Evolutionary conservation across 35 echinoderm and acorn worm genomes (phyloP), one percentile per base, ranked within the genome.

Genomic region (Ophioderma brevispina): DNA sequence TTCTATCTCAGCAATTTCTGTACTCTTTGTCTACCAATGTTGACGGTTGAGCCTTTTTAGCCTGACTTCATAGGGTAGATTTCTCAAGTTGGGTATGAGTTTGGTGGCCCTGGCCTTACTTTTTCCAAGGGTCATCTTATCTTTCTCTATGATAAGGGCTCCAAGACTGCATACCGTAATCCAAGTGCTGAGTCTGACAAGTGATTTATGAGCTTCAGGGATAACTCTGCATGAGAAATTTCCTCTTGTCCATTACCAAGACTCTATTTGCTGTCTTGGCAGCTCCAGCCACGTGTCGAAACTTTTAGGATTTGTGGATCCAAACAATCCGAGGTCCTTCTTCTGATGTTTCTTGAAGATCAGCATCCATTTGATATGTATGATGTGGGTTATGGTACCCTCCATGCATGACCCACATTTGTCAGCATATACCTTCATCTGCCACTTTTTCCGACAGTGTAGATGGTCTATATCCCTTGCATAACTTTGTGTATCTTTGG

Each of bases 61-160:
- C n/a, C n/a, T n/a, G n/a, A n/a, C n/a, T n/a, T n/a, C n/a, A n/a
- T n/a, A n/a, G n/a, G n/a, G n/a, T n/a, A n/a, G n/a, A n/a, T n/a
- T n/a, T n/a, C n/a, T n/a, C n/a, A n/a, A n/a, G n/a, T n/a, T n/a
- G n/a, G n/a, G n/a, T n/a, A n/a, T n/a, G n/a, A n/a, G n/a, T n/a
- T n/a, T n/a, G n/a, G n/a, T 84, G 17, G 82, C 82, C 42, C 82
- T 84, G 31, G 33, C 28, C 31, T 30, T 13, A 1, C 46, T 25
- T 46, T 84, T 84, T 84, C 31, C 82, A 23, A 84, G 37, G 10
- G 18, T 30, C 21, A 1, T 46, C 28, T 31, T 46, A 31, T 84
- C 82, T 84, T 84, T 84, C 28, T 84, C 28, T 46, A 84, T n/a
- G 42, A 31, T 46, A 46, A 38, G 49, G 82, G 36, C 37, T 52